Evolutionary conservation across 2,797 vertebrate species (phyloP).

Genomic region (Pseudochirops corinnae): DNA sequence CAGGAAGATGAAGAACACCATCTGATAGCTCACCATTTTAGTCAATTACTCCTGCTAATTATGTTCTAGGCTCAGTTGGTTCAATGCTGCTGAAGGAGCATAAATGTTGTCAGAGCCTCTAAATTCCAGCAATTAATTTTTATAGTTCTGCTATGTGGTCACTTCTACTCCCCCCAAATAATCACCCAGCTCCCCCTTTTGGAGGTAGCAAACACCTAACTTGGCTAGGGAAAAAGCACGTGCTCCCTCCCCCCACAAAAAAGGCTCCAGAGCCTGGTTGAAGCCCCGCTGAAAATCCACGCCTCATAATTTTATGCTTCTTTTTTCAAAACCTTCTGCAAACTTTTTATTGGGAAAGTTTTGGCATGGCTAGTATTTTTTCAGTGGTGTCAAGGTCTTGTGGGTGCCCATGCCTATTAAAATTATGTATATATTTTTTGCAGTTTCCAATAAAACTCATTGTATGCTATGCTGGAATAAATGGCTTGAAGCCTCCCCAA

Average conservation of each 20-base stretch:
- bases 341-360: slow-evolving; percentile 74
- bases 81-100: not conserved
- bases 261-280: slow-evolving; percentile 51
- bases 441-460: slow-evolving; percentile 79
- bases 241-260: slow-evolving; percentile 24
- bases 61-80: not conserved
- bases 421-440: slow-evolving; percentile 76
- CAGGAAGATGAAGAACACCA: not conserved
- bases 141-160: not conserved
- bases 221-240: slow-evolving; percentile 40
- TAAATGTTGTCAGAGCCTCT: not conserved
- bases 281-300: slow-evolving; percentile 20
- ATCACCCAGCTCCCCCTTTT: slow-evolving; percentile 22
- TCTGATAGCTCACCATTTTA: not conserved
- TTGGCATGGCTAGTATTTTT: slow-evolving; percentile 79
- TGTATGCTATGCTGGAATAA: slow-evolving; percentile 78
- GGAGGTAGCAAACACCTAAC: slow-evolving; percentile 46
- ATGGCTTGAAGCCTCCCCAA: slow-evolving; percentile 76
- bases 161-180: not conserved
- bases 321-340: slow-evolving; percentile 74
- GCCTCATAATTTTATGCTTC: slow-evolving; percentile 57
- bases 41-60: not conserved
- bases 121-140: not conserved
- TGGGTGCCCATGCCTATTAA: slow-evolving; percentile 79
- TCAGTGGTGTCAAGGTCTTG: slow-evolving; percentile 78